Evolutionary conservation across 2,888 invertebrate genomes (phyloP), one percentile per base, ranked within the genome.

Genomic region (Agrochola macilenta): DNA sequence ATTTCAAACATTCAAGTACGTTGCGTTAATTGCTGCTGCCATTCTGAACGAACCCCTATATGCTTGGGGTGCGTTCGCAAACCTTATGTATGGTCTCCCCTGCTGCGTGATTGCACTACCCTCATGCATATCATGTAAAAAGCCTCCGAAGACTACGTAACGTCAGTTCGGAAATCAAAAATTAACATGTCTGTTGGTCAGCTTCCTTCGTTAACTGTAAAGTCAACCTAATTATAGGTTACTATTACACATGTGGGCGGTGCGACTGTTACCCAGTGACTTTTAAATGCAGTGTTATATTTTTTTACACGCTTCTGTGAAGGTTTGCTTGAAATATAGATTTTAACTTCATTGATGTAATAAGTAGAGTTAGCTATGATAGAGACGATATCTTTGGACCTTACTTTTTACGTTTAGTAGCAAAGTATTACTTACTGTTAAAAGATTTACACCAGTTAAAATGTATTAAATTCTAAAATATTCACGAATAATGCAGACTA

Each of bases 21-120:
- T 79, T 87, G 85, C 90, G 89, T 89, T 91, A 91, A 91, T 91
- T 91, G 89, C 92, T 85, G 84, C 82, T 63, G 79, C 87, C 81
- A 88, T 89, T 89, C 87, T 90, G 86, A 85, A 87, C 86, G 87
- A 88, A 88, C 89, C 88, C 88, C 72, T 88, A 89, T 88, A 61
- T 88, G 83, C 84, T 79, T 82, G 75, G 89, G 89, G 89, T 83
- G 84, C 79, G 84, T 74, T 85, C 76, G 66, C 78, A 70, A 68
- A 74, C 76, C 80, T 80, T 85, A 89, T 87, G 79, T 88, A 58
- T 58, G 65, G 35, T 30, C 70, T 85, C 87, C 89, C 87, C 79
- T 80, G 76, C 79, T 69, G 60, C 61, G 69, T 82, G 79, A 70
- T 66, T 70, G 54, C 60, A 84, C 79, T 76, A 79, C 81, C 78